phyloP scores from a whole-genome alignment of 2,113 vertebrate species.

The Motacilla alba region DNA sequence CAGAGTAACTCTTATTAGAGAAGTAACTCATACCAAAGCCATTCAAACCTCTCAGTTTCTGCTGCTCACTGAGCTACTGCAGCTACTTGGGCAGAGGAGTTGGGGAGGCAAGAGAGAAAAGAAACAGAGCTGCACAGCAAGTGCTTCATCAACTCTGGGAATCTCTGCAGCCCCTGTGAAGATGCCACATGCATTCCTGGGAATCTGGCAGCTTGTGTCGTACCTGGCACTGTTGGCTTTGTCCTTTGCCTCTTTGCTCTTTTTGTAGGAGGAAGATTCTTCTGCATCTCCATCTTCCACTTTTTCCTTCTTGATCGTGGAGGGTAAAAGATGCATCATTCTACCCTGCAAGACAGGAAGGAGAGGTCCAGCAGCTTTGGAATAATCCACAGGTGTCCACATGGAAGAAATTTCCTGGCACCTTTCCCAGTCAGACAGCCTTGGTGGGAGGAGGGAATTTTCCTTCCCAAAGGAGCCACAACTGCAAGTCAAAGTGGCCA shows the following conservation, averaged over 20 bases:
- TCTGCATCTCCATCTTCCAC: slow-evolving; percentile 29
- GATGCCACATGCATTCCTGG: background rate
- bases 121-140: background rate
- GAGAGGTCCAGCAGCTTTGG: background rate
- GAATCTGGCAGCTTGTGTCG: background rate
- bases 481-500: background rate
- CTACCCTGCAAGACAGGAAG: slow-evolving; percentile 77
- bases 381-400: background rate
- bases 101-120: background rate
- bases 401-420: background rate
- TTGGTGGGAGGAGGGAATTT: background rate
- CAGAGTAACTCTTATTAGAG: background rate
- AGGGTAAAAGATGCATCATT: slow-evolving; percentile 91
- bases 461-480: background rate
- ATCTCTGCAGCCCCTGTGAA: background rate
- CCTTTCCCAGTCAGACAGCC: background rate
- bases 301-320: slow-evolving; percentile 88
- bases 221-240: slow-evolving; percentile 91
- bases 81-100: background rate
- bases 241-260: slow-evolving; percentile 85
- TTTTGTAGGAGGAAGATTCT: slow-evolving; percentile 86
- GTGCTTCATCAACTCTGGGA: background rate
- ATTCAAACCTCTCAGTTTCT: background rate
- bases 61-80: background rate
- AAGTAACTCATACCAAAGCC: background rate